A percentile compares a stretch with the other conserved stretches of the same genome.
Conservation (phyloP, 2,888 invertebrate genomes). For the Agrotis clavis region DNA sequence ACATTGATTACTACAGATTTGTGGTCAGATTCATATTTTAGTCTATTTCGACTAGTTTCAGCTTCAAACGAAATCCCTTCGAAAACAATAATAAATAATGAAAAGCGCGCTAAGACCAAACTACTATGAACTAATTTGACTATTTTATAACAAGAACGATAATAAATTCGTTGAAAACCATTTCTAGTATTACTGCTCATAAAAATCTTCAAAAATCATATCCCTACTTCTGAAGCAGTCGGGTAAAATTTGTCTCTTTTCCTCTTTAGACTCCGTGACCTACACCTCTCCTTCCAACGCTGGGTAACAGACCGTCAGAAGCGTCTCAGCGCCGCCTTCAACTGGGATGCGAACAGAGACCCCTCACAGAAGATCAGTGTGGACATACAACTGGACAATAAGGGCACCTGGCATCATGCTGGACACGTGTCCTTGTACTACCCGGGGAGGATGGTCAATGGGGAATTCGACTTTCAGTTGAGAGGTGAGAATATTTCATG, state of each 20-base stretch:
- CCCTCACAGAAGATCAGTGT: slow-evolving; percentile 93
- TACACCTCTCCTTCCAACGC: slow-evolving; percentile 93
- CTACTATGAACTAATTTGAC: too few species aligned
- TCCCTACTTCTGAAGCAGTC: too few species aligned
- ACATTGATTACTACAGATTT: too few species aligned
- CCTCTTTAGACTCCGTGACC: slow-evolving; percentile 92
- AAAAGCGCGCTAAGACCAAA: too few species aligned
- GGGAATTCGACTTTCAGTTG: slow-evolving; percentile 92
- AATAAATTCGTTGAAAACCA: too few species aligned
- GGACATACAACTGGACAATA: slow-evolving; percentile 92
- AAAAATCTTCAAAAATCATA: too few species aligned
- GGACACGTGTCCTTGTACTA: slow-evolving; percentile 93
- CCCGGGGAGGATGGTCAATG: slow-evolving; percentile 94
- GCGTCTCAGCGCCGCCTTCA: slow-evolving; percentile 93
- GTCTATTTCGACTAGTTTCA: too few species aligned
- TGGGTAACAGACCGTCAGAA: slow-evolving; percentile 92
- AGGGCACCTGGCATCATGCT: slow-evolving; percentile 92
- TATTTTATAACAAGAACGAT: too few species aligned
- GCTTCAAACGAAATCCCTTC: too few species aligned
- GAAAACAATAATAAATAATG: too few species aligned
- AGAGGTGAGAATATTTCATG: slow-evolving; percentile 78
- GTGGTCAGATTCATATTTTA: too few species aligned
- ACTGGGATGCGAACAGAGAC: slow-evolving; percentile 97
- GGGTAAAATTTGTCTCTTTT: background rate
- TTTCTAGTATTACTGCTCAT: too few species aligned